Base-by-base conservation (phyloP, 2,888 invertebrate genomes). In the Sympetrum striolatum region DNA sequence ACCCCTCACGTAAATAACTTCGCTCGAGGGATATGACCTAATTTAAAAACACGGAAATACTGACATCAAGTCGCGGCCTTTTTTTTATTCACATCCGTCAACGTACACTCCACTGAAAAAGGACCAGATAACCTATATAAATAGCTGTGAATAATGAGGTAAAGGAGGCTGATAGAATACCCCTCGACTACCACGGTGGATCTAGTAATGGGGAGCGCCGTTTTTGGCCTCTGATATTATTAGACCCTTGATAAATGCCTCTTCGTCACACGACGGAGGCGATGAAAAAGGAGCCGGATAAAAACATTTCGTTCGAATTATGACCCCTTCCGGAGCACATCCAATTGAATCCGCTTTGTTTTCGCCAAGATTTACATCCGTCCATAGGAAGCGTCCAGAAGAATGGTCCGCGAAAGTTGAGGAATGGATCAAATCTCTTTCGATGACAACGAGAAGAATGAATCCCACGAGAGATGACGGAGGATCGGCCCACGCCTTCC, bases 331-430 rank as follows among this genome's bases (percentile, higher is more conserved):
- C 18, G 60, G 18, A n/a, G 82, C 53, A 53, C 53, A 53, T 53
- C 82, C 18, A 53, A 82, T 82, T 82, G 58, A 82, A 58, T 82
- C 58, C 82, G 31, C 58, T 35, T 82, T 82, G 82, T 82, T 82
- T 82, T 82, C 82, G 82, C 82, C 5, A 12, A 18, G 53, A 15
- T 81, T 81, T 15, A 18, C 58, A 31, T 35, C 31, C 37, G 5
- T 39, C 60, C 15, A 5, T 14, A 15, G 60, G 5, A 12, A n/a
- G n/a, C n/a, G n/a, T n/a, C n/a, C n/a, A n/a, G n/a, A 60, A 60
- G 60, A 60, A 60, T 18, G n/a, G 60, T 18, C 22, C 60, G 64
- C 64, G 64, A 64, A 64, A 64, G n/a, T 64, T 22, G n/a, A 64
- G 8, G 64, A 64, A 64, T 64, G 64, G 64, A 64, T 64, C 60